These are phyloP conservation scores for Ormyrus labotus DNA, from an alignment of 2,888 invertebrate genomes.

Conservation along the genomic window DNA sequence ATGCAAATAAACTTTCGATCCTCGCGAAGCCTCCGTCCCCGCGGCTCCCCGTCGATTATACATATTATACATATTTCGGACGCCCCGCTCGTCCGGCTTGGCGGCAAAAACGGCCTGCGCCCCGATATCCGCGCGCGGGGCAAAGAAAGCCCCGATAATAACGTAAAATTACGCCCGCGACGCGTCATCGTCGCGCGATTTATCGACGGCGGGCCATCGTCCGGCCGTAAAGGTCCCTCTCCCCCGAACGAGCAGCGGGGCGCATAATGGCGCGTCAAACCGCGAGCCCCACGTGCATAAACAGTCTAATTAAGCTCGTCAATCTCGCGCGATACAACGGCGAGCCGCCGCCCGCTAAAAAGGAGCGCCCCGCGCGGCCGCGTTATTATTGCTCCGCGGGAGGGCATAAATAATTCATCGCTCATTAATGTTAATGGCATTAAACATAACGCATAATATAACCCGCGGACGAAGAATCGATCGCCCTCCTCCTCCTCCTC, in stretches of 20 bases:
- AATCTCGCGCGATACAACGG: neutral
- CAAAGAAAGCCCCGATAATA: neutral
- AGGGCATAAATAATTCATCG: slow-evolving; percentile 40
- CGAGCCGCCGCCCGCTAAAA: neutral
- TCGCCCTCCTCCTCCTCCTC: neutral
- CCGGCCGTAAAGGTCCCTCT: too few relatives aligned
- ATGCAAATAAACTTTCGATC: too few relatives aligned
- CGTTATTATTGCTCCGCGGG: slow-evolving; percentile 14
- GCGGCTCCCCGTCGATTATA: too few relatives aligned
- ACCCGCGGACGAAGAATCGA: neutral
- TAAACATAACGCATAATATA: neutral
- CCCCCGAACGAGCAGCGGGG: neutral
- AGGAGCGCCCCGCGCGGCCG: neutral
- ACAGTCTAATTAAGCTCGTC: slow-evolving; percentile 41
- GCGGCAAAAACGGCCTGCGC: too few relatives aligned
- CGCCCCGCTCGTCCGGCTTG: too few relatives aligned
- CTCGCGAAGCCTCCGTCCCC: too few relatives aligned
- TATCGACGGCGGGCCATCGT: too few relatives aligned
- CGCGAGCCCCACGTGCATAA: slow-evolving; percentile 1
- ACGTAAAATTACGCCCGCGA: neutral
- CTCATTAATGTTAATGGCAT: slow-evolving; percentile 45
- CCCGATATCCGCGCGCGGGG: too few relatives aligned
- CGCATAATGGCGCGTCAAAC: neutral
- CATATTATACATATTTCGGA: too few relatives aligned
- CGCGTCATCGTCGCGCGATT: too few relatives aligned